These are phyloP conservation scores for Vidua chalybeata DNA, from an alignment of 2,113 vertebrate genomes.

Conservation along the genomic window DNA sequence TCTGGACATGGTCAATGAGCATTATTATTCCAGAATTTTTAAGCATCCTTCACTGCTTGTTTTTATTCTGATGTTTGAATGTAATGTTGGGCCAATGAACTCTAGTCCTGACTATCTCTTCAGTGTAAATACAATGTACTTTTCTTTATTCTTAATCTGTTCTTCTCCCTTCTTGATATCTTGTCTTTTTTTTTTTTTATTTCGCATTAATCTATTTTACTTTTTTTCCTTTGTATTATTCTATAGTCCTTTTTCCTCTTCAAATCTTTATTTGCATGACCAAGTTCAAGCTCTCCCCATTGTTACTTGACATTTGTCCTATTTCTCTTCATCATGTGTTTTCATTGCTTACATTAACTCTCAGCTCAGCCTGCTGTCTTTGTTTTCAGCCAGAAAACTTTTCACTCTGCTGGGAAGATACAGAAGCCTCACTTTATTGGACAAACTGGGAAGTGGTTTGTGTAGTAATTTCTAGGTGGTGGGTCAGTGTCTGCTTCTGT, in stretches of 20 bases:
- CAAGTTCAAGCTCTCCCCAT: not conserved
- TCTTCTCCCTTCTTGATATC: not conserved
- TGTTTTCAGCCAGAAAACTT: not conserved
- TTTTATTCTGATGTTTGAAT: not conserved
- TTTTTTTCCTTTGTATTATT: rapidly evolving
- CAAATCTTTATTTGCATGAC: not conserved
- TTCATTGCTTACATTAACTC: not conserved
- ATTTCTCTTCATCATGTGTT: not conserved
- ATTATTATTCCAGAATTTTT: not conserved
- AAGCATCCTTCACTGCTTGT: not conserved
- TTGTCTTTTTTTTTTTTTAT: not conserved
- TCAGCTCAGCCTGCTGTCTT: not conserved
- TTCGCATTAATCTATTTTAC: not conserved
- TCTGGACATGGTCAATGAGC: rapidly evolving
- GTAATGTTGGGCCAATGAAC: not conserved
- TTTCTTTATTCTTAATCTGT: not conserved
- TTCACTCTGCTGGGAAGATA: not conserved
- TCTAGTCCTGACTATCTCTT: not conserved
- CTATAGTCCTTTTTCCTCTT: not conserved
- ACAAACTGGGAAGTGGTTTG: not conserved
- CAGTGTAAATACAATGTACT: not conserved
- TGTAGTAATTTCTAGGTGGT: not conserved
- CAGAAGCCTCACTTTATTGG: not conserved
- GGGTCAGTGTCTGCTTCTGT: rapidly evolving
- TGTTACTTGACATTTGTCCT: not conserved